Evolutionary conservation across 2,888 invertebrate species (phyloP).

Genomic region (Platycheirus rosarum): DNA sequence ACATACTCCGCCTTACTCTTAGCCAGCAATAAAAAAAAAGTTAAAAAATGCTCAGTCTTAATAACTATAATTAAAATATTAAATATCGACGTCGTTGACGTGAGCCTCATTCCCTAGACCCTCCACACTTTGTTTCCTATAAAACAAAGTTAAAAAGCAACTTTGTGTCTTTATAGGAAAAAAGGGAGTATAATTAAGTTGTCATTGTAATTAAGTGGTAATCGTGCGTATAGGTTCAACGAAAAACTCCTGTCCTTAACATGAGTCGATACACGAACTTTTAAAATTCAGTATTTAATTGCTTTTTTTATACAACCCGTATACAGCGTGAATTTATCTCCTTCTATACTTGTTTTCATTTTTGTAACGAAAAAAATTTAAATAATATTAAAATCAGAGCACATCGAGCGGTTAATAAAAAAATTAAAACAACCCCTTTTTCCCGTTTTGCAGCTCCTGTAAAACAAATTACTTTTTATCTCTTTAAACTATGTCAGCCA

Average conservation of each 20-base stretch:
- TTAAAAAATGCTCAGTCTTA: not conserved
- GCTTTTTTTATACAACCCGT: constrained; percentile 4
- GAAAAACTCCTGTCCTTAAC: constrained; percentile 15
- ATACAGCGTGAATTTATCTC: constrained; percentile 11
- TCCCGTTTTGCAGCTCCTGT: not conserved
- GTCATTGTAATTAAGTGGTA: constrained; percentile 52
- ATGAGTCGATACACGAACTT: constrained; percentile 13
- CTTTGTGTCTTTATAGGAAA: not conserved
- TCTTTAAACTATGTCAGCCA: constrained; percentile 49
- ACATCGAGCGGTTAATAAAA: constrained; percentile 6
- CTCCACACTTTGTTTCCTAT: too few species aligned
- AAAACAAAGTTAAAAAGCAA: not conserved
- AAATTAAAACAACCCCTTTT: too few species aligned
- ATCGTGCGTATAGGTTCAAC: constrained; percentile 36
- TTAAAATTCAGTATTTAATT: constrained; percentile 29
- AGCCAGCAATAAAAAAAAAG: not conserved
- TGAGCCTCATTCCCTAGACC: too few species aligned
- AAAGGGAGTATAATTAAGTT: constrained; percentile 15
- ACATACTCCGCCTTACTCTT: not conserved
- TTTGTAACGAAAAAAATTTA: constrained; percentile 7
- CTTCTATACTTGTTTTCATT: not conserved
- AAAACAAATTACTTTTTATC: constrained; percentile 53
- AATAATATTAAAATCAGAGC: constrained; percentile 31
- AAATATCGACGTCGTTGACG: not conserved
- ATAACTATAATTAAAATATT: not conserved